Conservation (phyloP, 2,888 invertebrate genomes). For the Agrenia bidenticulata region DNA sequence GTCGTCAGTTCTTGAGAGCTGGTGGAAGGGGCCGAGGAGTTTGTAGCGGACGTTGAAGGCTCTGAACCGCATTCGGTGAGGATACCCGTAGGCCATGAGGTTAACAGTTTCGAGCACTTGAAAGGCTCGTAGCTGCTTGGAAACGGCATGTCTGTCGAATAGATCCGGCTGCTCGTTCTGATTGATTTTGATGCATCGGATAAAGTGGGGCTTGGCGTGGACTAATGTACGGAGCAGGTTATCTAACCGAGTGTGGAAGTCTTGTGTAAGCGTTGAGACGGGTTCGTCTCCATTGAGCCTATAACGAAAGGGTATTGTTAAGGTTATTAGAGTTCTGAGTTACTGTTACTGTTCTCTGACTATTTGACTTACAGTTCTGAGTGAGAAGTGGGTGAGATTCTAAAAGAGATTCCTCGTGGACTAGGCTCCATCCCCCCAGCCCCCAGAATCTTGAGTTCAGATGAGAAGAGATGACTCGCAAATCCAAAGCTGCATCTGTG, state of each 20-base stretch:
- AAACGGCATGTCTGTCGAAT: slow-evolving; percentile 80
- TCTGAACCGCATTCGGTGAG: slow-evolving; percentile 91
- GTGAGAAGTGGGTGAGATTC: slow-evolving; percentile 86
- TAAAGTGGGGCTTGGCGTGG: slow-evolving; percentile 91
- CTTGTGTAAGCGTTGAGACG: slow-evolving; percentile 86
- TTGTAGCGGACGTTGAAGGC: slow-evolving; percentile 82
- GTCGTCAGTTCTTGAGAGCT: slow-evolving; percentile 55
- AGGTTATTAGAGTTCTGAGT: not conserved
- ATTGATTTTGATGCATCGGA: slow-evolving; percentile 88
- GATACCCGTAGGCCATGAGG: slow-evolving; percentile 77
- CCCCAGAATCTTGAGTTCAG: slow-evolving; percentile 81
- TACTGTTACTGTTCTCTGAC: not conserved
- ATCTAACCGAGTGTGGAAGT: slow-evolving; percentile 91
- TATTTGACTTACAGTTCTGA: slow-evolving; percentile 64
- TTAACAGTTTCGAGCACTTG: slow-evolving; percentile 93
- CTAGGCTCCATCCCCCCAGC: slow-evolving; percentile 67
- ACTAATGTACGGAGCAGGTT: slow-evolving; percentile 86
- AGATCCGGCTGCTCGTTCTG: slow-evolving; percentile 75
- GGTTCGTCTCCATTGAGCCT: slow-evolving; percentile 79
- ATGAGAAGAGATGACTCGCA: slow-evolving; percentile 91
- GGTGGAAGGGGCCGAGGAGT: slow-evolving; percentile 76
- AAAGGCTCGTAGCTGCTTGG: slow-evolving; percentile 83
- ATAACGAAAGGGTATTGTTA: slow-evolving; percentile 1
- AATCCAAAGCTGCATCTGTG: slow-evolving; percentile 95
- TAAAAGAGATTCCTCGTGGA: slow-evolving; percentile 76